phyloP scores from a whole-genome alignment of 2,797 vertebrate genomes.

The Acrossocheilus wenchowensis region DNA sequence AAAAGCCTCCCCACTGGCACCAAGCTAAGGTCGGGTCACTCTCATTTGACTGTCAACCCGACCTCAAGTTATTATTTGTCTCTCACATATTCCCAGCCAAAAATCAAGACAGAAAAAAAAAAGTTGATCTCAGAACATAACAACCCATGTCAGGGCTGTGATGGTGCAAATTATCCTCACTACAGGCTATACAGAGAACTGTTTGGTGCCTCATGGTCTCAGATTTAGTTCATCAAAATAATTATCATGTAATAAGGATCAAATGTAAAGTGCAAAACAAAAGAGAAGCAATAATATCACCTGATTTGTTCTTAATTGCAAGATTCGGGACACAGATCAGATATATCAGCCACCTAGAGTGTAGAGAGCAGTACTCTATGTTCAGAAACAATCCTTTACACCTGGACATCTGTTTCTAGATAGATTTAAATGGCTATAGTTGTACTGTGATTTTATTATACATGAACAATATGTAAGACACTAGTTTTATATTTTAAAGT shows the following conservation, averaged over 20 bases:
- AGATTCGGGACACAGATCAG: constrained; percentile 22
- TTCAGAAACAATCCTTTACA: not conserved
- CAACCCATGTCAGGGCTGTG: constrained; percentile 25
- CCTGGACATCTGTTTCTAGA: not conserved
- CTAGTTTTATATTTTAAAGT: not conserved
- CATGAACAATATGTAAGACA: not conserved
- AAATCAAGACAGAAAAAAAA: not conserved
- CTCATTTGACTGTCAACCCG: constrained; percentile 71
- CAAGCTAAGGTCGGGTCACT: constrained; percentile 70
- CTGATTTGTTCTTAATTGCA: constrained; percentile 41
- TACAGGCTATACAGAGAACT: constrained; percentile 25
- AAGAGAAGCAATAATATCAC: constrained; percentile 35
- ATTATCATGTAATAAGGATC: constrained; percentile 47
- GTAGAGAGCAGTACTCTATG: not conserved
- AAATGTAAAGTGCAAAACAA: constrained; percentile 50
- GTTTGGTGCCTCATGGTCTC: constrained; percentile 22
- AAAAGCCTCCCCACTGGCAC: constrained; percentile 77
- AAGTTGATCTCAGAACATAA: constrained; percentile 9
- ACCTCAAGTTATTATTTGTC: constrained; percentile 64
- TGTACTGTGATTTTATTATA: not conserved
- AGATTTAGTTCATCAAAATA: constrained; percentile 49
- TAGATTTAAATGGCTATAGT: not conserved
- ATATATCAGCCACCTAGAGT: constrained; percentile 34
- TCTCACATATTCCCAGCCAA: constrained; percentile 6
- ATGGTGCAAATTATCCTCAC: constrained; percentile 34